These are phyloP conservation scores for Dyspetes luteomarginatus DNA, from an alignment of 2,888 invertebrate genomes.

Conservation along the genomic window DNA sequence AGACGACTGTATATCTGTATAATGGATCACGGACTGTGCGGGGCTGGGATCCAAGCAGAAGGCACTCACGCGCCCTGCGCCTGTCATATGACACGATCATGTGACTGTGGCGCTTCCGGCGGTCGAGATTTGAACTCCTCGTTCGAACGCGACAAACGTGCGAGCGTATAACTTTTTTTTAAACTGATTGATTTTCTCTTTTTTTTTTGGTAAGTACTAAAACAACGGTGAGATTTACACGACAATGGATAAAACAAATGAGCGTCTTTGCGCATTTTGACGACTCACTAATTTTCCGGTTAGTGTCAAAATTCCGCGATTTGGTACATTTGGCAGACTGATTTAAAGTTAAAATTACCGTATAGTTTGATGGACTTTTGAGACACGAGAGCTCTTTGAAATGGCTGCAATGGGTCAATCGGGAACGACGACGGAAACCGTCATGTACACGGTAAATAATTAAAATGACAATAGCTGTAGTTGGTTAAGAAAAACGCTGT, in stretches of 20 bases:
- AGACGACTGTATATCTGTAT: no score
- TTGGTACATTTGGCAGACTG: not conserved
- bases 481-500: not conserved
- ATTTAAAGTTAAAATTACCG: not conserved
- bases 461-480: not conserved
- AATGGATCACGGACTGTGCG: slow-evolving; percentile 37
- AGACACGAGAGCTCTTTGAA: not conserved
- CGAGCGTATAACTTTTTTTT: no score
- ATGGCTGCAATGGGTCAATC: slow-evolving; percentile 44
- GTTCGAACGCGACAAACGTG: slow-evolving; percentile 2
- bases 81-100: slow-evolving; percentile 74
- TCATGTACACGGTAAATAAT: slow-evolving; percentile 62
- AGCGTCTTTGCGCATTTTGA: slow-evolving; percentile 20
- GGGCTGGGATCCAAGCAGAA: slow-evolving; percentile 70
- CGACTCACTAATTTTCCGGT: slow-evolving; percentile 6
- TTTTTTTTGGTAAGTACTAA: not conserved
- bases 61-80: slow-evolving; percentile 73
- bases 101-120: slow-evolving; percentile 53
- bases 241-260: slow-evolving; percentile 18
- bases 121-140: slow-evolving; percentile 32
- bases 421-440: slow-evolving; percentile 48
- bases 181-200: not conserved
- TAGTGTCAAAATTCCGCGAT: slow-evolving; percentile 22
- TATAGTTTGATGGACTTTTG: not conserved
- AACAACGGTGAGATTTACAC: not conserved